Evolutionary conservation across 1,140 invertebrate species (phyloP), one percentile per base, ranked within the genome.

Genomic region (Macrostomum lignano): DNA sequence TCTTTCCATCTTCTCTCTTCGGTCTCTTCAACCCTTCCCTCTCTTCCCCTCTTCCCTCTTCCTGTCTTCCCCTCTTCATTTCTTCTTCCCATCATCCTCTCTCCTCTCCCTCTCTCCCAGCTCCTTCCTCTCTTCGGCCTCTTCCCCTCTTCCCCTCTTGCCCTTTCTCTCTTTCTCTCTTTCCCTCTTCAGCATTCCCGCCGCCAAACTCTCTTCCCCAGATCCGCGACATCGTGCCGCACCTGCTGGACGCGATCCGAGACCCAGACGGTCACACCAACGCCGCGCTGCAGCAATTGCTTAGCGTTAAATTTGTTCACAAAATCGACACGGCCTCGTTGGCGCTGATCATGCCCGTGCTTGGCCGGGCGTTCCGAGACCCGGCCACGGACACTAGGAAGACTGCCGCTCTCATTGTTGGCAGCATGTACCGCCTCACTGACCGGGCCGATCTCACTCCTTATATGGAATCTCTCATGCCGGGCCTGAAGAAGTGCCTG

Each of bases 381-480:
- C 65, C 86, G 32, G 81, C 78, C 5, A 93, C 82, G 0, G 86
- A 96, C 60, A 94, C 81, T 0, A 65, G 84, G 45, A 88, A 93
- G 65, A 91, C 93, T 78, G 81, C 88, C 15, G 78, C 82, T n/a
- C 64, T 68, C 43, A 94, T 96, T 48, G 93, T 98, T 44, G 84
- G 86, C 25, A 96, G 94, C 54, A 93, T 98, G 81, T 96, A 94
- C 58, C 91, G 81, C 0, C 62, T 98, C 7, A 94, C 88, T 1
- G 86, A 96, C 61, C 81, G 93, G 51, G 20, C 19, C 17, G 91
- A 96, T 60, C 63, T 98, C 33, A 70, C 74, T 32, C 91, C 91
- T 0, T 98, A 98, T 55, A 61, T 98, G 40, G 75, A 79, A 2
- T 81, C 72, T 28, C 82, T 98, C 39, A 84, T 96, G 35, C 88